These are phyloP conservation scores for Coremacera marginata DNA, from an alignment of 2,888 invertebrate genomes.

Conservation along the genomic window DNA sequence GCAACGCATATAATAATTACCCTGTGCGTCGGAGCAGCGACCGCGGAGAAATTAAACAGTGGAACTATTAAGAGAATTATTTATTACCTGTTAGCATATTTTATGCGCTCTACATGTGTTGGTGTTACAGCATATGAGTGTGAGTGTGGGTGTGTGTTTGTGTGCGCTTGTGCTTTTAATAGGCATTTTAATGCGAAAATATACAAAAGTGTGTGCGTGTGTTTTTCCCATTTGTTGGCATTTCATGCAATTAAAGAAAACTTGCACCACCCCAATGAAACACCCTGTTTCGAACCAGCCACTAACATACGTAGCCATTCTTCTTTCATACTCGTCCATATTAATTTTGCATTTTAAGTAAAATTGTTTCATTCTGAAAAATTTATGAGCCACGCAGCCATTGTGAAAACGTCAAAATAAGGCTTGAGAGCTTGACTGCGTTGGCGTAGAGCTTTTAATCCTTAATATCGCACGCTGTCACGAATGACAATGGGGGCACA, in stretches of 20 bases:
- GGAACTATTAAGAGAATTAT: slow-evolving; percentile 40
- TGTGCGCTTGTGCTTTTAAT: slow-evolving; percentile 5
- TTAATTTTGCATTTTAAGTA: background rate
- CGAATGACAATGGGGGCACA: too few species aligned
- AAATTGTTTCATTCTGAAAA: slow-evolving; percentile 8
- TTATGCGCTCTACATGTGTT: slow-evolving; percentile 20
- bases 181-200: background rate
- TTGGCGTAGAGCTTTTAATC: background rate
- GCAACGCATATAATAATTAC: slow-evolving; percentile 19
- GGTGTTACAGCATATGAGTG: slow-evolving; percentile 26
- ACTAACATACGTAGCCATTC: background rate
- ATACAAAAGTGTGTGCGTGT: slow-evolving; percentile 22
- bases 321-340: background rate
- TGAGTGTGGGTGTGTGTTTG: slow-evolving; percentile 22
- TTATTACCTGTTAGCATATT: slow-evolving; percentile 42
- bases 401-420: slow-evolving; percentile 6
- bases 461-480: background rate
- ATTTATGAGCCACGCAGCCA: slow-evolving; percentile 24
- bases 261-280: slow-evolving; percentile 11
- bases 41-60: slow-evolving; percentile 25
- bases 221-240: slow-evolving; percentile 25
- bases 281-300: background rate
- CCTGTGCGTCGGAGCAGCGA: background rate
- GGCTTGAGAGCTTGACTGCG: slow-evolving; percentile 5
- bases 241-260: slow-evolving; percentile 38